Base-by-base conservation (phyloP, 2,797 vertebrate species). In the Bovichtus diacanthus region DNA sequence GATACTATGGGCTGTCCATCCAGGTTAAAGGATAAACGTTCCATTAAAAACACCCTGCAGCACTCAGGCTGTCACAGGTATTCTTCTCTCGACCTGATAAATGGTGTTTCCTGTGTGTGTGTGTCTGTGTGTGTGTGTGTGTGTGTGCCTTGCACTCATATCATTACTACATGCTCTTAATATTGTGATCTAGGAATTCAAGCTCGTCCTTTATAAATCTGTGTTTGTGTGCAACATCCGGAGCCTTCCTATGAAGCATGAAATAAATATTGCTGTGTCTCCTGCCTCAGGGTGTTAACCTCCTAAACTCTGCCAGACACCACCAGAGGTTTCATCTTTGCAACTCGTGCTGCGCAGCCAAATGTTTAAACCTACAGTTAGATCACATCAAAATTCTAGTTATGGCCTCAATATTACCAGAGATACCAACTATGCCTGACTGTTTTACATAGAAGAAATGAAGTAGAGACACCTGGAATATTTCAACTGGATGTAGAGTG, bases 11-110 rank as follows among this genome's bases (percentile, higher is more conserved):
- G 53, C 29, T 64, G 58, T 61, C 78, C 21, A 36, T 78, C 46
- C 78, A 69, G 11, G 65, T 70, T 74, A 74, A 60, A 79, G 27
- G 78, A 87, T 64, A 75, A 74, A 79, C 51, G 46, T 76, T 85
- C 79, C 63, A 65, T 54, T 56, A 58, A 43, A 80, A 69, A 64
- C 46, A 59, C 27, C 56, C 61, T 25, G n/a, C 23, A 76, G 58
- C 34, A 64, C 70, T 78, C 51, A 49, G 53, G 23, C 53, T 69
- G 58, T 74, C 59, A 64, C 19, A 46, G 25, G 55, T 27, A 9
- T 47, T 70, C 70, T 59, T 53, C 64, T 82, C 70, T 16, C 19
- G 19, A 50, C 43, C 1, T 38, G 44, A 74, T 6, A 21, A 21
- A 31, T 29, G 49, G 55, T n/a, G 53, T 29, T 74, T 10, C 47